Base-by-base conservation (phyloP, 2,888 invertebrate genomes). In the Ditula angustiorana region DNA sequence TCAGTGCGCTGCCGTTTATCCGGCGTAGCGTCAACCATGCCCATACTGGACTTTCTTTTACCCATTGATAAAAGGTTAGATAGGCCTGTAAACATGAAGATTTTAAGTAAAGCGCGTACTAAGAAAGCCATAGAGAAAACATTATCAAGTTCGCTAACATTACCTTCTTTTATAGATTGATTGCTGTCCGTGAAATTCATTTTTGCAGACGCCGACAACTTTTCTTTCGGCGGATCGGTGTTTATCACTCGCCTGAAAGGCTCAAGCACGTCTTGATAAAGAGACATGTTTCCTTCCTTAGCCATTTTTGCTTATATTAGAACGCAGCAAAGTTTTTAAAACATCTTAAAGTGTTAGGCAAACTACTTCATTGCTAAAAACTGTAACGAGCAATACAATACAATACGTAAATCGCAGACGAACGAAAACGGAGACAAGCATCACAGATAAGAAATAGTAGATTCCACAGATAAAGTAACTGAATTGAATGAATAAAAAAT, bases 241-340 rank as follows among this genome's bases (percentile, higher is more conserved):
- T 92, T 92, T 74, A 93, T 90, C 50, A 86, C 90, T 63, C 92
- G 83, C 69, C 93, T 80, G 74, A 93, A 93, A 4, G 93, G 93
- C 73, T 92, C 87, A 66, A 93, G 74, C 7, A 93, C 92, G 71
- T 92, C 91, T 68, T 84, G 87, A 65, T 87, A 88, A 46, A 93
- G 77, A 63, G 93, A 92, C 86, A 91, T 90, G 68, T 92, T 91
- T 2, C 88, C 78, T 72, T 92, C 90, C 72, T 88, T 90, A 60
- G 92, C 88, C 92, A 92, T 92, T 68, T 74, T 78, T 19, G 24
- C 41, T 50, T 33, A 47, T 35, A 28, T n/a, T 55, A 5, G 7
- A 46, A 55, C 16, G 23, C 5, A 26, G 23, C 0, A 2, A 47
- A 35, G 4, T 35, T 35, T 16, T 63, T 57, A 63, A 24, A 58